Evolutionary conservation across 1,140 invertebrate genomes (phyloP), one percentile per base, ranked within the genome.

Genomic region (Cyphomyrmex costatus): DNA sequence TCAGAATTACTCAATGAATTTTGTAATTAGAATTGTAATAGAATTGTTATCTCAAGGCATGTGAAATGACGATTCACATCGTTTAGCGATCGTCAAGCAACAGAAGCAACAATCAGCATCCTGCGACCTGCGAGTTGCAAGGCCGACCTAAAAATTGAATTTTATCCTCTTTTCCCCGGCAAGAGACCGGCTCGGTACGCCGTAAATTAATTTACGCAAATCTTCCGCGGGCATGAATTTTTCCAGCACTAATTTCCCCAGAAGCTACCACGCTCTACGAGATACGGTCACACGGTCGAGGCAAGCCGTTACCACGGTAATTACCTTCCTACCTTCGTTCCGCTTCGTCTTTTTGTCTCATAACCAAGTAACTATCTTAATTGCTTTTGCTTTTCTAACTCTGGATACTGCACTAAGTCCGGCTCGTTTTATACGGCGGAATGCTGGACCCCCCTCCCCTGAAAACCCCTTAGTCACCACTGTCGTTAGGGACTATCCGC

Each of bases 121-220:
- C 36, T 61, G n/a, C 76, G 58, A 74, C 53, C 56, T 65, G 70
- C n/a, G 42, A 73, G 19, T 49, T 24, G n/a, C 33, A 36, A 76
- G 42, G 85, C 82, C 71, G 79, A 61, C 68, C 86, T 90, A 86
- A 91, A 92, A 93, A 93, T 92, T 92, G 91, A 92, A 93, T 92
- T 92, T 91, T 74, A 36, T 86, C 86, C 82, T 68, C 82, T 85
- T 88, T 78, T 56, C 77, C 56, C 4, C 53, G 61, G 30, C 56
- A n/a, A 51, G 60, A 68, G 87, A 61, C 58, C 91, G 85, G 73
- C 86, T 84, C 79, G 79, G 79, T 83, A 36, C 49, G 89, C 83
- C 92, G 90, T 92, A 92, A 92, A 93, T 93, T 93, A 93, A 93
- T 93, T 92, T 93, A 93, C 91, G 91, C 92, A 93, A 93, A 93